phyloP scores from a whole-genome alignment of 2,113 vertebrate species.

The Panurus biarmicus region DNA sequence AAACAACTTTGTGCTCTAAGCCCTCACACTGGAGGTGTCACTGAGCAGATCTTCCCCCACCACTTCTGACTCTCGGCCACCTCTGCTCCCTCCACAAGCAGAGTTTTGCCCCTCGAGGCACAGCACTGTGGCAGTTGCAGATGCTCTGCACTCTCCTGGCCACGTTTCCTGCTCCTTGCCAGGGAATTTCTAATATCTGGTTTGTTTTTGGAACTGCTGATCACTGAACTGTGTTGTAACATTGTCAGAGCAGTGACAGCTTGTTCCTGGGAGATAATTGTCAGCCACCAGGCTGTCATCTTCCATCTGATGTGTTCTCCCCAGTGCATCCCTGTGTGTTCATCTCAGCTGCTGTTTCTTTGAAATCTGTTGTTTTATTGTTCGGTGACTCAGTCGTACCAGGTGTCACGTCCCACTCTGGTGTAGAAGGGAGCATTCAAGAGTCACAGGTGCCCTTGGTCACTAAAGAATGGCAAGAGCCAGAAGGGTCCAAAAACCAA shows the following conservation, averaged over 20 bases:
- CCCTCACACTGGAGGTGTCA: not conserved
- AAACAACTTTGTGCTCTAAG: accelerated
- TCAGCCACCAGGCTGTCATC: not conserved
- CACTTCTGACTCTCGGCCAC: not conserved
- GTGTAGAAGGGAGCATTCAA: not conserved
- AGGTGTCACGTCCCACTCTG: not conserved
- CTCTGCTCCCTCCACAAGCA: not conserved
- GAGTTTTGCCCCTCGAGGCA: not conserved
- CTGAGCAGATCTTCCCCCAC: not conserved
- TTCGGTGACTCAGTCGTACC: not conserved
- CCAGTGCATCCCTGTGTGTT: not conserved
- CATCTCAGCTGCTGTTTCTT: not conserved
- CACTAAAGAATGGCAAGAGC: not conserved
- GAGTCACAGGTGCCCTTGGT: accelerated
- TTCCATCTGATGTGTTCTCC: not conserved
- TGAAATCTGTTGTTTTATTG: not conserved
- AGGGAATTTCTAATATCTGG: not conserved
- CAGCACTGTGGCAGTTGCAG: not conserved
- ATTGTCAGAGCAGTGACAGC: not conserved
- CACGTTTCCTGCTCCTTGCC: not conserved
- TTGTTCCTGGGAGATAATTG: constrained; percentile 17
- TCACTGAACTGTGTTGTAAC: not conserved
- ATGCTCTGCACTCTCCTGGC: accelerated
- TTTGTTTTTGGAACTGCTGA: not conserved
- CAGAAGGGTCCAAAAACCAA: not conserved